Percentiles rank a stretch among this genome's conserved stretches.
phyloP scores from a whole-genome alignment of 2,113 vertebrate species.

The Elaphurus davidianus region DNA sequence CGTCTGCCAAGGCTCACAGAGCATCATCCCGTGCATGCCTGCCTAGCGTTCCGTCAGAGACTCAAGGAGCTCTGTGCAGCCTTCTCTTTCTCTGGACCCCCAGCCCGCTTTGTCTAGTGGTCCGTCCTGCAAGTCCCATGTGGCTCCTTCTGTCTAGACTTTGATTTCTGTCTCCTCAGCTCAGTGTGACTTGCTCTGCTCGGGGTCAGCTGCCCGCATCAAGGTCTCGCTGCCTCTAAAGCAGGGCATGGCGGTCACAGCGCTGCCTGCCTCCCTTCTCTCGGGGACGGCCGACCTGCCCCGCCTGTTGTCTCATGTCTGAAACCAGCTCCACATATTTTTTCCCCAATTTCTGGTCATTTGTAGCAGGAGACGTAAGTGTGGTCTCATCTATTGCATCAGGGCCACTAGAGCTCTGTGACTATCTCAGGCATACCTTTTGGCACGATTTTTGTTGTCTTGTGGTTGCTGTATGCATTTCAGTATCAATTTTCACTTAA shows the following conservation, averaged over 20 bases:
- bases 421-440: not conserved
- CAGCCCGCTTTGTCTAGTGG: too few relatives aligned
- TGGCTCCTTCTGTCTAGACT: not conserved
- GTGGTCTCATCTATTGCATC: not conserved
- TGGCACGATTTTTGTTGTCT: too few relatives aligned
- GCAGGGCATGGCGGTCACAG: not conserved
- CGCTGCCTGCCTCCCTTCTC: not conserved
- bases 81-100: too few relatives aligned
- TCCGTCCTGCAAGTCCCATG: not conserved
- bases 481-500: not conserved
- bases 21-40: accelerated
- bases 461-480: not conserved
- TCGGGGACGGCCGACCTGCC: accelerated
- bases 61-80: not conserved
- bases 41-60: not conserved
- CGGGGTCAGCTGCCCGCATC: not conserved
- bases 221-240: not conserved
- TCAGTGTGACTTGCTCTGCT: not conserved
- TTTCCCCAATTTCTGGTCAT: not conserved
- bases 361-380: not conserved
- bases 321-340: not conserved
- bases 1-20: not conserved
- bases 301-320: not conserved
- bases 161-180: not conserved
- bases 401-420: accelerated